phyloP scores from a whole-genome alignment of 2,113 vertebrate species.

The Gymnorhina tibicen region DNA sequence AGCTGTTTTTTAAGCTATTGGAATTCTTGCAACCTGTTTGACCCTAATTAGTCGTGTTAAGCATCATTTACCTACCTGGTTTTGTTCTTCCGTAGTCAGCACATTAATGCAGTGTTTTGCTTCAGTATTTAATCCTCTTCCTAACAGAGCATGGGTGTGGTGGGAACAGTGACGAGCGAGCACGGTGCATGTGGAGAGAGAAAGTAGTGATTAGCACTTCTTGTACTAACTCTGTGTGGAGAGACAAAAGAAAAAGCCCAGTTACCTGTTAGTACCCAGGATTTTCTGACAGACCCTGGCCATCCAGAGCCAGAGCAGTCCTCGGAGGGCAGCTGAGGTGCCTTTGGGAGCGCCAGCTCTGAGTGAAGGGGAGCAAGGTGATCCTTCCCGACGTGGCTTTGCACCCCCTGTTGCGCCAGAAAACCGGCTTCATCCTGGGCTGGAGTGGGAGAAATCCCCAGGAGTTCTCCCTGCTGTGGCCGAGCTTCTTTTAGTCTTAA shows the following conservation, averaged over 20 bases:
- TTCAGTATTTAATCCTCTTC: conserved; percentile 7
- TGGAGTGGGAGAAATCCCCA: not conserved
- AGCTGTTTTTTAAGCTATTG: not conserved
- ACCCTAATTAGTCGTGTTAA: not conserved
- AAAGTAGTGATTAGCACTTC: not conserved
- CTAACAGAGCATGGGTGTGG: conserved; percentile 72
- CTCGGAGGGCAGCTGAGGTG: not conserved
- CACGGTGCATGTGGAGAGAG: conserved; percentile 42
- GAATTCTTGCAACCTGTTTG: not conserved
- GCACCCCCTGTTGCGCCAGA: not conserved
- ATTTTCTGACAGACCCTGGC: not conserved
- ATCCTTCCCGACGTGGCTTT: not conserved
- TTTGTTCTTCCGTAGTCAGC: conserved; percentile 60
- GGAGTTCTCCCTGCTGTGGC: not conserved
- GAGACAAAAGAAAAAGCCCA: not conserved
- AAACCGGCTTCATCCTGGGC: not conserved
- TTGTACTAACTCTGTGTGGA: not conserved
- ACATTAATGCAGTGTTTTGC: conserved; percentile 53
- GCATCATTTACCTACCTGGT: not conserved
- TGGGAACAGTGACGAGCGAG: not conserved
- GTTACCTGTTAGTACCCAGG: not conserved
- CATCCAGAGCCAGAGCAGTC: not conserved
- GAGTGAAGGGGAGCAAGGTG: not conserved
- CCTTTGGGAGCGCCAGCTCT: not conserved
- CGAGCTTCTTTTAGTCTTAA: not conserved